Conservation (phyloP, 2,888 invertebrate genomes). For the Hypsopygia costalis region DNA sequence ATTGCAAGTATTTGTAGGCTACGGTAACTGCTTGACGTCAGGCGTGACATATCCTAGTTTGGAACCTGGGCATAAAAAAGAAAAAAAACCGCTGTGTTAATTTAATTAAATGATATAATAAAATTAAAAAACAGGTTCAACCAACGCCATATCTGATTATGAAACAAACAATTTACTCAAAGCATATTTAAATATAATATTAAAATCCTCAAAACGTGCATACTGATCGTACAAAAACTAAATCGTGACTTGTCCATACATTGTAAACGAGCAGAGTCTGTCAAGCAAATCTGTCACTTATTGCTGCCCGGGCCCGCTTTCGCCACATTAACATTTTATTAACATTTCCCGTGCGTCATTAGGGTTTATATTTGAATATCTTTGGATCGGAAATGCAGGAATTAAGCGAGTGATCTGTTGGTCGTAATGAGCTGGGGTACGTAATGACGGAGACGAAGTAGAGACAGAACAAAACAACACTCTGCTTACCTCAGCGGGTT, state of each 20-base stretch:
- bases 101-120: too few relatives aligned
- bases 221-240: constrained; percentile 49
- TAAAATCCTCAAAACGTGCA: constrained; percentile 8
- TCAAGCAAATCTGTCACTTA: constrained; percentile 80
- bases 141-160: too few relatives aligned
- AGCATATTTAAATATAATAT: constrained; percentile 2
- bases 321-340: constrained; percentile 78
- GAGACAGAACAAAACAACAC: constrained; percentile 69
- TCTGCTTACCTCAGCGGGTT: constrained; percentile 64
- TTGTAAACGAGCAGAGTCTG: constrained; percentile 67
- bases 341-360: constrained; percentile 77
- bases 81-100: too few relatives aligned
- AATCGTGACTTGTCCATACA: constrained; percentile 76
- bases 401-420: constrained; percentile 78
- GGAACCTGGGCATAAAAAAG: too few relatives aligned
- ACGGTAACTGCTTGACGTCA: too few relatives aligned
- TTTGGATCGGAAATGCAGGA: constrained; percentile 79
- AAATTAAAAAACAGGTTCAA: too few relatives aligned
- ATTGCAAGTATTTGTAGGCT: too few relatives aligned
- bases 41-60: too few relatives aligned
- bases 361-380: constrained; percentile 79
- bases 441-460: constrained; percentile 62
- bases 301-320: constrained; percentile 64
- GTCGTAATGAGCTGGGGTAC: constrained; percentile 75
- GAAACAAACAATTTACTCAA: neutral